A percentile compares a stretch with the other conserved stretches of the same genome.
Conservation (phyloP, 2,797 vertebrate species). For the Tarsius wallacei region DNA sequence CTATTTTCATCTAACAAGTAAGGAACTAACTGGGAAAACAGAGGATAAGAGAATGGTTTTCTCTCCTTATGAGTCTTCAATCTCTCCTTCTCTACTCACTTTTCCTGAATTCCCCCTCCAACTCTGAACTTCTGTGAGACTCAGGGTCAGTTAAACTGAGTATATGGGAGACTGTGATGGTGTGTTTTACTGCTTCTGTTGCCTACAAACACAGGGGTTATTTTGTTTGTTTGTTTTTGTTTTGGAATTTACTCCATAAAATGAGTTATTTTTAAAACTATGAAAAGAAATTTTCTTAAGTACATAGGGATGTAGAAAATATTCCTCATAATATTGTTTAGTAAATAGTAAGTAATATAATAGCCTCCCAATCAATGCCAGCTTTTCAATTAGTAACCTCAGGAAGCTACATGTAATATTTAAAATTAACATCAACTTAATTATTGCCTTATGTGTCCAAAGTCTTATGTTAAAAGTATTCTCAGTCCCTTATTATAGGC, state of each 20-base stretch:
- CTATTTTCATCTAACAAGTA: neutral
- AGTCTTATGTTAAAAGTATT: conserved; percentile 40
- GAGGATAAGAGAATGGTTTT: neutral
- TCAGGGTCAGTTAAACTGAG: neutral
- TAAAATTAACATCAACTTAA: conserved; percentile 55
- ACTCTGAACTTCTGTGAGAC: neutral
- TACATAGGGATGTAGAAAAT: neutral
- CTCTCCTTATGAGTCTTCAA: neutral
- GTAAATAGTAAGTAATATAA: conserved; percentile 9
- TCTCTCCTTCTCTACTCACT: neutral
- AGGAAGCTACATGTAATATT: conserved; percentile 20
- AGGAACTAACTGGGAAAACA: neutral
- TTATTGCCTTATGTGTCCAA: neutral
- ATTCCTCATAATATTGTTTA: neutral
- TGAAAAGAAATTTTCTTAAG: neutral
- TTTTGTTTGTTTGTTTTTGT: neutral
- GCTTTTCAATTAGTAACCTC: conserved; percentile 1
- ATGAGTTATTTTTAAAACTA: neutral
- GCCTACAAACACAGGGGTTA: neutral
- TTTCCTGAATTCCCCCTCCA: neutral
- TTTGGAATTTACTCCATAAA: conserved; percentile 30
- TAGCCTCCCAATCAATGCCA: neutral
- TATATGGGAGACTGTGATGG: neutral
- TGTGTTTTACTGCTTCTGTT: neutral
- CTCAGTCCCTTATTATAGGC: neutral